Percentiles rank a stretch among this genome's conserved stretches.
phyloP scores from a whole-genome alignment of 2,888 invertebrate species.

The Pilophorus perplexus region DNA sequence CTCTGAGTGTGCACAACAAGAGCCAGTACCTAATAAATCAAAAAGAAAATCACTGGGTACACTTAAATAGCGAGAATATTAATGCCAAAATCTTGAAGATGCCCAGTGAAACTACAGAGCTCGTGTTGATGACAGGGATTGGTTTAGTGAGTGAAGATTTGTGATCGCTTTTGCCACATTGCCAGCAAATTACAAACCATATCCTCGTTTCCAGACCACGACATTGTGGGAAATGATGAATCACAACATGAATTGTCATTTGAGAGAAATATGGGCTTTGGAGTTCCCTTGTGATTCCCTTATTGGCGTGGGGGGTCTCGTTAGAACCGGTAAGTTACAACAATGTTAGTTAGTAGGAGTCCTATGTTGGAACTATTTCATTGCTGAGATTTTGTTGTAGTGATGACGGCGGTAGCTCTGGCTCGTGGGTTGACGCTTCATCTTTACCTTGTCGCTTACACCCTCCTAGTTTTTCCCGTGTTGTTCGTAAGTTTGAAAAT shows the following conservation, averaged over 20 bases:
- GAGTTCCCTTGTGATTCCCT: not conserved
- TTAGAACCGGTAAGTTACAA: slow-evolving; percentile 11
- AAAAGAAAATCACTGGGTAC: too few relatives aligned
- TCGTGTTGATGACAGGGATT: not conserved
- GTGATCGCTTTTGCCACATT: too few relatives aligned
- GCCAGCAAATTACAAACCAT: not conserved
- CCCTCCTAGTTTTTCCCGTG: slow-evolving; percentile 16
- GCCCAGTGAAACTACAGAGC: slow-evolving; percentile 2
- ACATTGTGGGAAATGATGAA: slow-evolving; percentile 3
- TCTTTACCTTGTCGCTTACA: slow-evolving; percentile 19
- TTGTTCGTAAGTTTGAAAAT: slow-evolving; percentile 10
- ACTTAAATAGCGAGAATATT: too few relatives aligned
- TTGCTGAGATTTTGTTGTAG: not conserved
- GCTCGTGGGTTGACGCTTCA: slow-evolving; percentile 24
- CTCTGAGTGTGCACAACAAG: too few relatives aligned
- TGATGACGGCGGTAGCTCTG: slow-evolving; percentile 15
- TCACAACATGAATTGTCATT: slow-evolving; percentile 15
- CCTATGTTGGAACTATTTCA: not conserved
- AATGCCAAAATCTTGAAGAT: too few relatives aligned
- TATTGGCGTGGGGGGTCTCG: not conserved
- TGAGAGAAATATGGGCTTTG: slow-evolving; percentile 7
- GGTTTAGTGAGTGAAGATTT: slow-evolving; percentile 13
- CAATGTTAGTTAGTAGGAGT: not conserved
- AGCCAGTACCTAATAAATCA: too few relatives aligned
- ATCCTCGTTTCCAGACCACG: not conserved